Evolutionary conservation across 2,113 vertebrate species (phyloP), one percentile per base, ranked within the genome.

Genomic region (Malaclemys terrapin): DNA sequence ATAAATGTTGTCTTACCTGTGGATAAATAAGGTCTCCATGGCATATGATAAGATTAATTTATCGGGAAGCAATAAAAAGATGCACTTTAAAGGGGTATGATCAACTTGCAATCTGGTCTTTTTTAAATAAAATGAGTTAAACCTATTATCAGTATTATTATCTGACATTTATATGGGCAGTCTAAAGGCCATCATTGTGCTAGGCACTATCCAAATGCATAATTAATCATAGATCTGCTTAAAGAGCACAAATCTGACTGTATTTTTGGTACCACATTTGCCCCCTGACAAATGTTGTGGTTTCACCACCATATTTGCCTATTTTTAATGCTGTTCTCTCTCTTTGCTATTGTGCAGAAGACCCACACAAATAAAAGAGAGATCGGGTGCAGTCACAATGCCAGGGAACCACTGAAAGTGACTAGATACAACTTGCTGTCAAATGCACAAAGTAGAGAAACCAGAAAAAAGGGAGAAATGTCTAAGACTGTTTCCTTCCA

Each of bases 1-100:
- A 95, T 31, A 95, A 96, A 95, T 75, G 90, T 93, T 87, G 85
- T 72, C 69, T 83, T 88, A 47, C 91, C 92, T 97, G 80, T 90
- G 59, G 85, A 65, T 79, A 96, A 96, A 96, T 89, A 92, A 86
- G 93, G 95, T 95, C 84, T 92, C 80, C 52, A 1, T 84, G 89
- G 92, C 84, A 82, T 3, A 13, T 84, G 95, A 50, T 90, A 89
- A 91, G 35, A 89, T 83, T 95, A 97, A 94, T 85, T 94, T 96
- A 94, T 95, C 91, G 88, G 76, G 10, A 54, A 75, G 91, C 80
- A 93, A 80, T 84, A 94, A 87, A 50, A 96, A 93, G 8, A 72
- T 27, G 82, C 47, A 91, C 24, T 91, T 65, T 89, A 80, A 89
- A 89, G 13, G 50, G 47, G 1, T 12, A 24, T 27, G 82, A 82